phyloP scores from a whole-genome alignment of 2,113 vertebrate genomes.

The Callocephalon fimbriatum region DNA sequence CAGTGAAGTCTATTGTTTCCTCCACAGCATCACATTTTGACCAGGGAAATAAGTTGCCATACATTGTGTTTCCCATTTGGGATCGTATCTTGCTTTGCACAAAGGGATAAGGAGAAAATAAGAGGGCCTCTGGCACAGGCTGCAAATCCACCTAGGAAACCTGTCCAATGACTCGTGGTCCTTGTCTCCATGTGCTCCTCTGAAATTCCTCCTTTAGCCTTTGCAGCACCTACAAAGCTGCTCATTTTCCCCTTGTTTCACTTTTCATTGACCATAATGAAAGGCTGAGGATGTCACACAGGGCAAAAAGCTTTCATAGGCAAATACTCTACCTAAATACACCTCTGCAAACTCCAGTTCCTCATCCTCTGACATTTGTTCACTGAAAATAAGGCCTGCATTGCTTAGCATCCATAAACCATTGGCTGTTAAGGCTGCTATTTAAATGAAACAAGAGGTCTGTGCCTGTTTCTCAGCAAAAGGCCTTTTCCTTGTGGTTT shows the following conservation, averaged over 20 bases:
- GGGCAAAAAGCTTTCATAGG: background rate
- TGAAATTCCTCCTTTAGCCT: background rate
- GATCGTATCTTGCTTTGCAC: background rate
- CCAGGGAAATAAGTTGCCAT: background rate
- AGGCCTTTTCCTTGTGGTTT: background rate
- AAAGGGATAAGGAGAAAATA: background rate
- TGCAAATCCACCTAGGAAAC: background rate
- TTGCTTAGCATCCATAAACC: background rate
- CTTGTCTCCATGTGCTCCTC: background rate
- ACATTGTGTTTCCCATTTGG: background rate
- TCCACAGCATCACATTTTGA: background rate
- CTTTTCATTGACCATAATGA: background rate
- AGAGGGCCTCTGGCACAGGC: background rate
- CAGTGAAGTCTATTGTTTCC: background rate
- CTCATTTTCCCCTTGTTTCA: background rate
- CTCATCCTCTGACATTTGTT: background rate
- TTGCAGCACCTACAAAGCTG: background rate
- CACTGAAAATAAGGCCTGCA: background rate
- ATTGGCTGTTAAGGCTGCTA: background rate
- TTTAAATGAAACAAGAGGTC: background rate
- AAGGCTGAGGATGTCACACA: background rate
- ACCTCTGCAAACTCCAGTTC: rapidly evolving
- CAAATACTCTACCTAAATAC: background rate
- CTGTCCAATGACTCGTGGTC: background rate
- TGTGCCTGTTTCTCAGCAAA: background rate